Percentiles rank a stretch among this genome's conserved stretches.
phyloP scores from a whole-genome alignment of 2,797 vertebrate genomes.

The Sebastes dallii region DNA sequence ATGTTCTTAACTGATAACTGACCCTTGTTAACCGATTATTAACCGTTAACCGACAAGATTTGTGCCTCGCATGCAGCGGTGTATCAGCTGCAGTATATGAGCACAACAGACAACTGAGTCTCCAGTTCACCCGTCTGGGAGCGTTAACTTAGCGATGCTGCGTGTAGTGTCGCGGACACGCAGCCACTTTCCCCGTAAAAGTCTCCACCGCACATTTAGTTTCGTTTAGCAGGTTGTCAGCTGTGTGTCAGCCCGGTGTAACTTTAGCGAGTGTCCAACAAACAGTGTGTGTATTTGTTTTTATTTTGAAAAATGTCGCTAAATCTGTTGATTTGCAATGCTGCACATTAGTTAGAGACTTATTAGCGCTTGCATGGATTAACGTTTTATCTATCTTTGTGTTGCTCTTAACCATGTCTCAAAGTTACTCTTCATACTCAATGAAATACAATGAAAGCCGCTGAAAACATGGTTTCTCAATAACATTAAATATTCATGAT shows the following conservation, averaged over 20 bases:
- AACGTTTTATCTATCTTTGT: not conserved
- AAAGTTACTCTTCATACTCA: fast-evolving
- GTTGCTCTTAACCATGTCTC: not conserved
- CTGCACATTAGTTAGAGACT: not conserved
- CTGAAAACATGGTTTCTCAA: not conserved
- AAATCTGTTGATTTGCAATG: not conserved
- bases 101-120: too few relatives aligned
- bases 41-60: too few relatives aligned
- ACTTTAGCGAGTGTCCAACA: too few relatives aligned
- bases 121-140: too few relatives aligned
- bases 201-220: too few relatives aligned
- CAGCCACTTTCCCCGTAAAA: too few relatives aligned
- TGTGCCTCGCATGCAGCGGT: too few relatives aligned
- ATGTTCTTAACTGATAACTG: fast-evolving
- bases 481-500: not conserved
- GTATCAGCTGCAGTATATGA: fast-evolving
- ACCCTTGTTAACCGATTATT: too few relatives aligned
- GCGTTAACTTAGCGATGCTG: too few relatives aligned
- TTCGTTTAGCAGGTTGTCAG: too few relatives aligned
- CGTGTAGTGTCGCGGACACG: too few relatives aligned
- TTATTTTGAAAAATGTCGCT: fast-evolving
- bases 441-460: not conserved
- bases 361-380: not conserved
- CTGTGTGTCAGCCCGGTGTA: fast-evolving
- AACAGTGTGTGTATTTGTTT: too few relatives aligned